These are phyloP conservation scores for Lasioglossum leucozonium DNA, from an alignment of 2,888 invertebrate genomes.

Conservation along the genomic window DNA sequence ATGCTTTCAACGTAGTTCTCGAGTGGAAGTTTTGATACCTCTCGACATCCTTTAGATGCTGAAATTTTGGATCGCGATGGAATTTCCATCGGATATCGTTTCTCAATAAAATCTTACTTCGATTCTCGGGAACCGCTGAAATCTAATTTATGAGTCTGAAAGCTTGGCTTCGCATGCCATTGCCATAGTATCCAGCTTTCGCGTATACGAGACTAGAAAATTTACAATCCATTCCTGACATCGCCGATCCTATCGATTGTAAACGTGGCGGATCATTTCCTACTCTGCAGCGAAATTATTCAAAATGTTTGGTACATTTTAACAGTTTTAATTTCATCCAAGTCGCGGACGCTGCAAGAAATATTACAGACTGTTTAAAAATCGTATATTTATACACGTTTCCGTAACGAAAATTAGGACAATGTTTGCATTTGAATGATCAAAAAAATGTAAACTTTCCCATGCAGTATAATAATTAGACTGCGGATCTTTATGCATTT, in stretches of 20 bases:
- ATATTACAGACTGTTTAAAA: background rate
- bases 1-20: background rate
- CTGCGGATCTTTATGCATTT: too few relatives aligned
- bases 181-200: background rate
- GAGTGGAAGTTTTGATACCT: background rate
- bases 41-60: background rate
- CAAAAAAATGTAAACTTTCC: too few relatives aligned
- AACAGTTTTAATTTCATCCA: background rate
- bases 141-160: slow-evolving; percentile 2
- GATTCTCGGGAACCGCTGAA: slow-evolving; percentile 3
- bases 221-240: background rate
- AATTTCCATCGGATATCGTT: slow-evolving; percentile 2
- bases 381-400: background rate
- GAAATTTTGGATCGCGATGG: background rate
- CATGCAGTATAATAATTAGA: too few relatives aligned
- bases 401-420: too few relatives aligned
- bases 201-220: too few relatives aligned
- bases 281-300: background rate
- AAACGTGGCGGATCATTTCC: background rate
- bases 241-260: background rate
- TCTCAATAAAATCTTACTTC: slow-evolving; percentile 7
- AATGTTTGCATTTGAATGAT: too few relatives aligned
- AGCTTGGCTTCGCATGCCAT: background rate
- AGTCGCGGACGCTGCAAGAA: too few relatives aligned
- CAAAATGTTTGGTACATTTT: background rate